Percentiles rank a stretch among this genome's conserved stretches.
Conservation (phyloP, 2,113 vertebrate genomes). For the Dicentrarchus labrax region DNA sequence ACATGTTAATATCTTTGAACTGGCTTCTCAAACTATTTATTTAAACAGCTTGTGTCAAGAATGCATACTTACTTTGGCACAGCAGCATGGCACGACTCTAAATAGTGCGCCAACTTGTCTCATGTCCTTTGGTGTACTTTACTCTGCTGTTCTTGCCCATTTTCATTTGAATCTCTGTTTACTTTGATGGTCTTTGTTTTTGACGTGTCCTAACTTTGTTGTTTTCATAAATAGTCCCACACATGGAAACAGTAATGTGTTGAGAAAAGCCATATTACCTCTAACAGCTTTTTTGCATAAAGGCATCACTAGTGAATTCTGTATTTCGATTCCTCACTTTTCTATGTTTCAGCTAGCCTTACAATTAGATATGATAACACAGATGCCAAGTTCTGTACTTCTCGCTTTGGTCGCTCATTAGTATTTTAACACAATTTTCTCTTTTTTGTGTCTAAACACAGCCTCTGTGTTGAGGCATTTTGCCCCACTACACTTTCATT, state of each 20-base stretch:
- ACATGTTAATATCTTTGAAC: constrained; percentile 47
- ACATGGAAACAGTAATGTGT: constrained; percentile 2
- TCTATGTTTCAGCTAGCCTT: background rate
- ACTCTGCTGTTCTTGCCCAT: constrained; percentile 4
- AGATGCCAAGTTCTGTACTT: background rate
- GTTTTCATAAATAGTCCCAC: constrained; percentile 15
- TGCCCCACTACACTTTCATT: too few species aligned
- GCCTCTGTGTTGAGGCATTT: background rate
- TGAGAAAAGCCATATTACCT: background rate
- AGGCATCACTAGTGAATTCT: background rate
- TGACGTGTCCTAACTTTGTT: background rate
- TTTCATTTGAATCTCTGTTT: constrained; percentile 1
- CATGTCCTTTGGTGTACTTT: background rate
- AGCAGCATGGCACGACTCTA: background rate
- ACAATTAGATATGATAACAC: background rate
- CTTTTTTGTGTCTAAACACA: background rate
- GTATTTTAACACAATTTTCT: background rate
- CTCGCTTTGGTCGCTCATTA: background rate
- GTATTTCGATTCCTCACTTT: background rate
- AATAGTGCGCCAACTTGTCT: background rate
- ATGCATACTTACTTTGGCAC: constrained; percentile 64
- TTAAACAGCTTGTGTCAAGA: constrained; percentile 41
- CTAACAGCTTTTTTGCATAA: background rate
- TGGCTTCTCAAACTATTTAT: constrained; percentile 50
- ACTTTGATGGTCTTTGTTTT: background rate